Evolutionary conservation across 2,113 vertebrate species (phyloP).

Genomic region (Vulpes ferrilata): DNA sequence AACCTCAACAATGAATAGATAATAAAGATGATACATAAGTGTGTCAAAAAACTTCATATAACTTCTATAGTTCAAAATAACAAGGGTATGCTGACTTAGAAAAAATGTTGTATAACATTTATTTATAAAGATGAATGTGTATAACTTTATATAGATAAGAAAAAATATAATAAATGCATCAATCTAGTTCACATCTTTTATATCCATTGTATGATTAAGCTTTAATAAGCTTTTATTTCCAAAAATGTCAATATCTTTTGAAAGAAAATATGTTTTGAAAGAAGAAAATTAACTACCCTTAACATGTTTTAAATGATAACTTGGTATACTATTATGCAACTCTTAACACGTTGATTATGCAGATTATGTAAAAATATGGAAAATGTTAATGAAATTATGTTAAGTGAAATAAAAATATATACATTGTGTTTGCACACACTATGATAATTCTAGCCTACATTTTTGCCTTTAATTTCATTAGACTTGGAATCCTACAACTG

Average conservation of each 20-base stretch:
- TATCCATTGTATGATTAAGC: background rate
- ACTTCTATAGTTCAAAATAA: background rate
- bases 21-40: background rate
- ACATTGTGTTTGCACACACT: conserved; percentile 45
- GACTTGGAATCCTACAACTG: background rate
- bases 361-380: conserved; percentile 49
- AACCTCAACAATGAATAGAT: background rate
- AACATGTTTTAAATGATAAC: conserved; percentile 22
- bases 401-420: conserved; percentile 56
- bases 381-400: conserved; percentile 60
- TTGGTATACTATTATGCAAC: conserved; percentile 21
- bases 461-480: conserved; percentile 54
- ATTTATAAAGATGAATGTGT: background rate
- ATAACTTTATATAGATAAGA: background rate
- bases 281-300: background rate
- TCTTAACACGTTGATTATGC: background rate
- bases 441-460: conserved; percentile 30
- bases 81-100: background rate
- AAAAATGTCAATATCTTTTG: conserved; percentile 34
- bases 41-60: background rate
- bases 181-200: background rate
- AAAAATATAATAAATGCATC: background rate
- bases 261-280: conserved; percentile 55
- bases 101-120: background rate
- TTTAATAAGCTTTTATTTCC: conserved; percentile 33